Evolutionary conservation across 2,888 invertebrate genomes (phyloP).

Genomic region (Zootermopsis nevadensis): DNA sequence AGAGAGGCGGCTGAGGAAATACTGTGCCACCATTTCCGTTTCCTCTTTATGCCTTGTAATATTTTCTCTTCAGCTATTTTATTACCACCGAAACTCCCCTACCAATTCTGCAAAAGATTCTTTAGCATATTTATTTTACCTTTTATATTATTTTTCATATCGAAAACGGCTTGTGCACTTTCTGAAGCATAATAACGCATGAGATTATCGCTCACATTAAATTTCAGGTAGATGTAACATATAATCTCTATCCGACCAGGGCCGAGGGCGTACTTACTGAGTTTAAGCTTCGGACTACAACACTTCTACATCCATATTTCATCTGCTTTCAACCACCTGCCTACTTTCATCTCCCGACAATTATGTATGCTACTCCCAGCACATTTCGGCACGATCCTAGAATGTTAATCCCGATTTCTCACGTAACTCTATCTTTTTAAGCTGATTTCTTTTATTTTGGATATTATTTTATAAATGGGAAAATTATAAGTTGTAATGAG

Average conservation of each 20-base stretch:
- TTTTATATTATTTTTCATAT: neutral
- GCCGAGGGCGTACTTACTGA: neutral
- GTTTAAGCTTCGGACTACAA: neutral
- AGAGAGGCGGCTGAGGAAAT: neutral
- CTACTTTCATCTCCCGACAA: neutral
- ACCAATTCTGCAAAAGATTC: neutral
- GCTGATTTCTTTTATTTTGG: neutral
- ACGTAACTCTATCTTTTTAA: neutral
- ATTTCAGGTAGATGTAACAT: neutral
- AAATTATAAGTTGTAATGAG: neutral
- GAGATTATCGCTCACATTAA: neutral
- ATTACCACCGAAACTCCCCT: too few species aligned
- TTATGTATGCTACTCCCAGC: neutral
- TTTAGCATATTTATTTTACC: neutral
- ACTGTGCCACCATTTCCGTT: neutral
- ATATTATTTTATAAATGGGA: neutral
- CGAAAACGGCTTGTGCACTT: neutral
- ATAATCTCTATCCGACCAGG: neutral
- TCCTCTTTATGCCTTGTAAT: neutral
- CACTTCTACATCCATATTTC: neutral
- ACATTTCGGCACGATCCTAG: neutral
- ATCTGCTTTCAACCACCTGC: neutral
- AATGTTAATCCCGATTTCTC: neutral
- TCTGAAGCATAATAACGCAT: neutral
- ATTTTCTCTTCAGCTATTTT: neutral